Evolutionary conservation across 2,797 vertebrate species (phyloP).

Genomic region (Poecile montanus): DNA sequence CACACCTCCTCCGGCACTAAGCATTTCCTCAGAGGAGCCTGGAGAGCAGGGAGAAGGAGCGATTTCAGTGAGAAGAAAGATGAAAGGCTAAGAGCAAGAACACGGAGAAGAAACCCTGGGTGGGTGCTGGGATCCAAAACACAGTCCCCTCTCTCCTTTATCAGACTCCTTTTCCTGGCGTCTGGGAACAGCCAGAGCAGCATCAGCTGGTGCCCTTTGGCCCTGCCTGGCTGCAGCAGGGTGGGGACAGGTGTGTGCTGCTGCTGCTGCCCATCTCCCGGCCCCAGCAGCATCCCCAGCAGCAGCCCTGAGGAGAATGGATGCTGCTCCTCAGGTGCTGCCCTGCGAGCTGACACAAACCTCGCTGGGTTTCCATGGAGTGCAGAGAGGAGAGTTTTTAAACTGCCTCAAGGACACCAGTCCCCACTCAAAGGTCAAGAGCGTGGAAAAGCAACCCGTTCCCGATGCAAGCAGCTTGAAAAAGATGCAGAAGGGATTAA

Average conservation of each 20-base stretch:
- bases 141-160: not conserved
- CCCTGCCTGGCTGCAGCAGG: not conserved
- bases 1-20: not conserved
- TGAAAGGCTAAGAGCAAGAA: not conserved
- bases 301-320: constrained; percentile 10
- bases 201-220: not conserved
- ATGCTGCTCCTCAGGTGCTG: constrained; percentile 3
- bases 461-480: not conserved
- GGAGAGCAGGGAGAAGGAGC: not conserved
- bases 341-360: not conserved
- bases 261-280: fast-evolving
- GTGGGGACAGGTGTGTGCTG: not conserved
- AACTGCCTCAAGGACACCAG: constrained; percentile 67
- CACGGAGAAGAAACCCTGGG: fast-evolving
- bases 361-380: not conserved
- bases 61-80: not conserved
- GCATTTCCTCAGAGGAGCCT: not conserved
- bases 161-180: not conserved
- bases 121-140: not conserved
- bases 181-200: not conserved
- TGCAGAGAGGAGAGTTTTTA: constrained; percentile 26
- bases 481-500: constrained; percentile 29
- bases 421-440: constrained; percentile 51
- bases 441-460: not conserved
- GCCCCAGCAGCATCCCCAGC: fast-evolving